phyloP scores from a whole-genome alignment of 1,140 invertebrate species.

The Hycleus cichorii region DNA sequence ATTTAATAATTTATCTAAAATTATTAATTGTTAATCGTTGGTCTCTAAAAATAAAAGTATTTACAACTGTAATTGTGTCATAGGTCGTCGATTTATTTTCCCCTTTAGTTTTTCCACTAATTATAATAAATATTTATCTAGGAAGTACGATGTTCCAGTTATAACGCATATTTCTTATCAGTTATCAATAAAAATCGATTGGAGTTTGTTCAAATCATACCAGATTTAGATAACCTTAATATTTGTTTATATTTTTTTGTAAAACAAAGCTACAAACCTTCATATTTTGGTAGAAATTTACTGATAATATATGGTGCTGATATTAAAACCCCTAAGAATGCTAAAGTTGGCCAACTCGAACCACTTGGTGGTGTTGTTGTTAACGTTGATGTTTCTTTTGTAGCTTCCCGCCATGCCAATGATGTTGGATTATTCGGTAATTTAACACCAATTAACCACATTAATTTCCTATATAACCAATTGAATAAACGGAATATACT shows the following conservation, averaged over 20 bases:
- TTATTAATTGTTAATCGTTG: too few species aligned
- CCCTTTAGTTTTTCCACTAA: too few species aligned
- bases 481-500: constrained; percentile 69
- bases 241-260: neutral
- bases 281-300: constrained; percentile 58
- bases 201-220: too few species aligned
- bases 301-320: constrained; percentile 89
- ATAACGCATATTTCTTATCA: too few species aligned
- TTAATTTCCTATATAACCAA: constrained; percentile 70
- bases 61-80: too few species aligned
- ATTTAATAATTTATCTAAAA: too few species aligned
- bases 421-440: constrained; percentile 26
- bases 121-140: too few species aligned
- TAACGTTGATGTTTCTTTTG: constrained; percentile 44
- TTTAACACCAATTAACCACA: constrained; percentile 57
- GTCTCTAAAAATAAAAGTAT: too few species aligned
- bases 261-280: constrained; percentile 24
- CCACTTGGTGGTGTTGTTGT: constrained; percentile 36
- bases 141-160: too few species aligned
- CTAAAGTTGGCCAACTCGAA: constrained; percentile 60
- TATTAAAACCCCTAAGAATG: constrained; percentile 81
- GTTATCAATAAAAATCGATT: too few species aligned
- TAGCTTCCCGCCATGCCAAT: constrained; percentile 52
- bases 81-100: too few species aligned
- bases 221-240: too few species aligned